Percentiles rank a stretch among this genome's conserved stretches.
Evolutionary conservation across 2,113 vertebrate species (phyloP).

Genomic region (Sphyrna mokarran): DNA sequence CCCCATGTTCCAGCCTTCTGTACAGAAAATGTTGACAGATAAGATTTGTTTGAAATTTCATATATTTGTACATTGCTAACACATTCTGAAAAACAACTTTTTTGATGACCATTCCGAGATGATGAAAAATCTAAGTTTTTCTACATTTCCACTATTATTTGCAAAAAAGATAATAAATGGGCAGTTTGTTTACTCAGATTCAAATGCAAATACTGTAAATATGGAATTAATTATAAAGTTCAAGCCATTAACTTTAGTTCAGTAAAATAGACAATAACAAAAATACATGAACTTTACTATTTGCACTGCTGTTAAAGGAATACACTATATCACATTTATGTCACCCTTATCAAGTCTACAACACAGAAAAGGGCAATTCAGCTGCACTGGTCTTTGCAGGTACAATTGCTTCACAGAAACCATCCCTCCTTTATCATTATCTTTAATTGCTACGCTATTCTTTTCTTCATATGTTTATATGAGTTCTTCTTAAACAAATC

Average conservation of each 20-base stretch:
- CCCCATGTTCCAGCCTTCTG: constrained; percentile 14
- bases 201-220: not conserved
- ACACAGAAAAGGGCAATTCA: not conserved
- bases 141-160: not conserved
- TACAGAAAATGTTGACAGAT: not conserved
- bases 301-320: not conserved
- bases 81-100: not conserved
- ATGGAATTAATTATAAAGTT: not conserved
- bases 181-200: not conserved
- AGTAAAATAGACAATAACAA: no score
- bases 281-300: not conserved
- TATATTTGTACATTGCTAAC: not conserved
- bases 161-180: not conserved
- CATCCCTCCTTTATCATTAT: not conserved
- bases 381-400: not conserved
- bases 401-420: not conserved
- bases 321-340: not conserved
- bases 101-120: not conserved
- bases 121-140: no score
- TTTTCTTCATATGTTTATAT: not conserved
- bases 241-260: not conserved
- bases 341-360: not conserved
- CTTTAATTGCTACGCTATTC: not conserved
- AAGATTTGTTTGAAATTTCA: not conserved
- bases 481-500: not conserved